phyloP scores from a whole-genome alignment of 2,113 vertebrate species.

The Apistogramma diplotaenia region DNA sequence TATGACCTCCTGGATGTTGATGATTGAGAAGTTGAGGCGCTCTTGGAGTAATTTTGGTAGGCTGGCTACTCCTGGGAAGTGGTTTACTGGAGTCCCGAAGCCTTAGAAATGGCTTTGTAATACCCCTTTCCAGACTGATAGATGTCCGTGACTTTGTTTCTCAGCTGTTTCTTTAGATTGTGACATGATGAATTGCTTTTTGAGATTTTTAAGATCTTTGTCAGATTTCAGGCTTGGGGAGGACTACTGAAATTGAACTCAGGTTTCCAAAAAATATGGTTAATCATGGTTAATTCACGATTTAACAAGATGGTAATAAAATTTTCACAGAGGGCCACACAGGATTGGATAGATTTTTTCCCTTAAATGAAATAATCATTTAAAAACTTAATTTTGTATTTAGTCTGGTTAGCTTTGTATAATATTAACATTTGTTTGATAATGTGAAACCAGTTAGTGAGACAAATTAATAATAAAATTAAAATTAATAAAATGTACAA shows the following conservation, averaged over 20 bases:
- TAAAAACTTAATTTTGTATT: background rate
- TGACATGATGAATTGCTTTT: too few relatives aligned
- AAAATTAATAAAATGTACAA: too few relatives aligned
- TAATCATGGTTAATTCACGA: too few relatives aligned
- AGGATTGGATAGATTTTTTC: rapidly evolving
- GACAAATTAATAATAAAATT: too few relatives aligned
- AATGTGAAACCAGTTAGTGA: background rate
- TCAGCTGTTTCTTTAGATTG: too few relatives aligned
- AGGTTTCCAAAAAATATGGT: too few relatives aligned
- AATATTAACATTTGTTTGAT: background rate
- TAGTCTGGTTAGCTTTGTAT: background rate
- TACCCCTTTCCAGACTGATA: background rate
- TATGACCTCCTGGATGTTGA: background rate
- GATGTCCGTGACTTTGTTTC: background rate
- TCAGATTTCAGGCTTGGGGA: too few relatives aligned
- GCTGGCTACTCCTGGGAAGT: background rate
- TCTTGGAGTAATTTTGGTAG: background rate
- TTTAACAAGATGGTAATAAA: too few relatives aligned
- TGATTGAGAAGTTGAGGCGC: background rate
- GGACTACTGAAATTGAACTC: too few relatives aligned
- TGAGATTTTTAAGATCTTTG: too few relatives aligned
- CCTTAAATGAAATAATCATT: background rate
- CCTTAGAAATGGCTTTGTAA: background rate
- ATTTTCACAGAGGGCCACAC: background rate
- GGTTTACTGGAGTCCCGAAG: background rate